phyloP scores from a whole-genome alignment of 2,888 invertebrate species.

The Drosophila quinaria region DNA sequence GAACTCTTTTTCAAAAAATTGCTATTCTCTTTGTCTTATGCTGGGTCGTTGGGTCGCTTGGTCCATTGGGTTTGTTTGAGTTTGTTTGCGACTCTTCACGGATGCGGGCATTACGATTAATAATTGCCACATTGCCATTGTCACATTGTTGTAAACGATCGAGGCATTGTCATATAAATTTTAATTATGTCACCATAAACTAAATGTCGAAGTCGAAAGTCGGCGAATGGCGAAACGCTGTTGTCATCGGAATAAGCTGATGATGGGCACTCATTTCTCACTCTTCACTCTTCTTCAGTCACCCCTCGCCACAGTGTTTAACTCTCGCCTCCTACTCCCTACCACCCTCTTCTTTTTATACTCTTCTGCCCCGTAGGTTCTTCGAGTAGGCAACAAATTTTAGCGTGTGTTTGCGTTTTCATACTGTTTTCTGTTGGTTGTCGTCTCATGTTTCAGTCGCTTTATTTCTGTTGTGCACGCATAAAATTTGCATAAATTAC shows the following conservation, averaged over 20 bases:
- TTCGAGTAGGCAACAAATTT: constrained; percentile 35
- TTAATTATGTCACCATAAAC: constrained; percentile 80
- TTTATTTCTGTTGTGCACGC: constrained; percentile 64
- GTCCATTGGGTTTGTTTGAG: constrained; percentile 8
- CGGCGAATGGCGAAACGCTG: constrained; percentile 30
- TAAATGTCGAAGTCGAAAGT: constrained; percentile 55
- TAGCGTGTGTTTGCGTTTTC: constrained; percentile 52
- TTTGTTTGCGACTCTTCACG: constrained; percentile 6
- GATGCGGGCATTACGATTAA: constrained; percentile 55
- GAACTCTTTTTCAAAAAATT: constrained; percentile 5
- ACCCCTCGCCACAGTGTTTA: neutral
- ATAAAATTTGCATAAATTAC: constrained; percentile 81
- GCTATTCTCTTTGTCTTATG: constrained; percentile 1
- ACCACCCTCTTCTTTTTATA: neutral
- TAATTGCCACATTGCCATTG: constrained; percentile 50
- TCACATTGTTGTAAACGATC: constrained; percentile 45
- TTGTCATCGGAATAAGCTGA: constrained; percentile 42
- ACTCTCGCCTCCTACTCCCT: neutral
- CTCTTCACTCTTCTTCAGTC: neutral
- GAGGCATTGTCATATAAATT: constrained; percentile 71
- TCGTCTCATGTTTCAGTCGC: constrained; percentile 52
- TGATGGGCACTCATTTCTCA: constrained; percentile 1
- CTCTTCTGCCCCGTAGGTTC: neutral
- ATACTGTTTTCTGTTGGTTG: constrained; percentile 38
- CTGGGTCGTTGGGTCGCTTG: constrained; percentile 27